Evolutionary conservation across 1,140 invertebrate genomes (phyloP), one percentile per base, ranked within the genome.

Genomic region (Hypsibius dujardini): DNA sequence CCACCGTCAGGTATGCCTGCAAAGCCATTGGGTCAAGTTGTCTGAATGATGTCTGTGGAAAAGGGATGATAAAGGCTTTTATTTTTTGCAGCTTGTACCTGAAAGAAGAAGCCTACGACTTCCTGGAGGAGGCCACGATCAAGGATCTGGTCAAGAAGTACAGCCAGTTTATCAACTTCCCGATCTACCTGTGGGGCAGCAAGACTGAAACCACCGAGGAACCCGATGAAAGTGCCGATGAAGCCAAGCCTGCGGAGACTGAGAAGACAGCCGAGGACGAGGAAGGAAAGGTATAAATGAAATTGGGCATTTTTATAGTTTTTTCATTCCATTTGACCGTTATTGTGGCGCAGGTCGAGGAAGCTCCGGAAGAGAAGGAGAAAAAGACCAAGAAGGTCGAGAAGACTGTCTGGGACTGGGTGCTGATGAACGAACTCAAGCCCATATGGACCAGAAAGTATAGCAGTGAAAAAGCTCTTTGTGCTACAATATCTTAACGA

Each of bases 101-200:
- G 77, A 99, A 99, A 80, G 91, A 97, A 75, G 95, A 99, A 82
- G 94, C 95, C 7, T 83, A 87, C 74, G 95, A 98, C 80, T 98
- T 90, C 82, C 79, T 98, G 72, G 92, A 98, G 80, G 84, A 89
- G 71, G 88, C 92, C 75, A 95, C 92, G 1, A 84, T 99, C 28
- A 88, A 87, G 74, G 86, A 87, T 73, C 81, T 99, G 2, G 88
- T 99, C 46, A 90, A 90, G 79, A 98, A 98, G 80, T 99, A 99
- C 80, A 96, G 92, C 1, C 95, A 99, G 82, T 99, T 99, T 80
- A 99, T 99, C 76, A 98, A 98, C 80, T 99, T 98, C 84, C 90
- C 91, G 40, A 98, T 99, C 76, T 91, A 91, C 79, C 79, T 99
- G 76, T 99, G 95, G 95, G 85, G 87, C 56, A 93, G 90, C 78